Evolutionary conservation across 1,140 invertebrate genomes (phyloP), one percentile per base, ranked within the genome.

Genomic region (Leptopilina boulardi): DNA sequence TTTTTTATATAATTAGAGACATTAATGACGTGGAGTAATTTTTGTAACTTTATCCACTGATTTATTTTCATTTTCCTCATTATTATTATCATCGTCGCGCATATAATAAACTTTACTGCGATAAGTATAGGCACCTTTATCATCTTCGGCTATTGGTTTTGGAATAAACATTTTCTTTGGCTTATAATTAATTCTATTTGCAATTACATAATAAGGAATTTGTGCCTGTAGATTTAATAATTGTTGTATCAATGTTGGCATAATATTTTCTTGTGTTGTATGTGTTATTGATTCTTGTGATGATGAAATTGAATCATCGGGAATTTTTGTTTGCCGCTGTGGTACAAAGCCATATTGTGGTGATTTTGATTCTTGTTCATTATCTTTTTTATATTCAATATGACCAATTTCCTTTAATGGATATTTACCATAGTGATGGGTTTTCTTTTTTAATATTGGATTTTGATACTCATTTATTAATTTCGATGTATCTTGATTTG

Each of bases 191-290:
- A 91, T 91, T 6, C 84, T 80, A 78, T 91, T 90, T 0, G 90
- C 89, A 3, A 89, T 89, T 0, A 91, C 89, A 54, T 90, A 87
- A 44, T 91, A 91, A 0, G 90, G 90, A 13, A 87, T 85, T 71
- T 88, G 87, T 0, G 89, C 86, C 26, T 91, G 90, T 41, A 85
- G 87, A 2, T 88, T 83, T 2, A 91, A 23, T n/a, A 91, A 66
- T 26, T 88, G 83, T 42, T 88, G 88, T 10, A 91, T 85, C 42
- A 84, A 86, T 3, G 30, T 54, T 1, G 90, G 90, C 88, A 90
- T 90, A 13, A 73, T 77, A 21, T 77, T 85, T 41, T 82, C 71
- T 23, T 2, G 74, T 66, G 5, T 2, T 4, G 71, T 0, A 21
- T 2, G 74, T 66, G 5, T 2, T 4, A 70, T 0, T 1, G 54